Conservation (phyloP, 2,113 vertebrate species). For the Genyomyrus donnyi region DNA sequence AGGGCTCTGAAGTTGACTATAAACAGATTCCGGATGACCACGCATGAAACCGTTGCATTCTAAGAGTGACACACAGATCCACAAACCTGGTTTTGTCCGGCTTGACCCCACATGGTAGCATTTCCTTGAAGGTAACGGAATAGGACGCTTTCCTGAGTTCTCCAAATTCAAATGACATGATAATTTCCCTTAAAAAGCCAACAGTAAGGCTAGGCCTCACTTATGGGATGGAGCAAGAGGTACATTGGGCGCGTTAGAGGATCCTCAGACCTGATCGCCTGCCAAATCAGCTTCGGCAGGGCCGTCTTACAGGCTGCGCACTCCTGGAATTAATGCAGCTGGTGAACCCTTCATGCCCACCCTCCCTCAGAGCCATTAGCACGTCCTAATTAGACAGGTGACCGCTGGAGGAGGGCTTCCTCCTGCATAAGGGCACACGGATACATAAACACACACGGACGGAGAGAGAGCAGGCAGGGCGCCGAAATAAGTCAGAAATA, state of each 20-base stretch:
- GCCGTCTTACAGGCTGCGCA: neutral
- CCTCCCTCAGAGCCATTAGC: neutral
- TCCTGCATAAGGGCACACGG: neutral
- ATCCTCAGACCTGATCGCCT: neutral
- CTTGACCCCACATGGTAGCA: neutral
- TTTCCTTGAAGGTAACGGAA: neutral
- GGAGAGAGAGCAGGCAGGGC: neutral
- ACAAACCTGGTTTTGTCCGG: neutral
- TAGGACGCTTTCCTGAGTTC: neutral
- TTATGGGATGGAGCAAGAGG: neutral
- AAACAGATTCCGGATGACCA: neutral
- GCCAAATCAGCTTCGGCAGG: neutral
- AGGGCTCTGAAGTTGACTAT: neutral
- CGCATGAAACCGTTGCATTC: neutral
- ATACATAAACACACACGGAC: neutral
- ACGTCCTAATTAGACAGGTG: neutral
- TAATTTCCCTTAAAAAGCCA: neutral
- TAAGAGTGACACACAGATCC: neutral
- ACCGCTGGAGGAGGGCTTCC: neutral
- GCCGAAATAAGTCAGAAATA: neutral
- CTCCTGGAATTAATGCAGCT: neutral
- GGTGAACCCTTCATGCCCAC: neutral
- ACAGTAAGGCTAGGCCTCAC: neutral
- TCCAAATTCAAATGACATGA: neutral
- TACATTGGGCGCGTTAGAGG: neutral